Base-by-base conservation (phyloP, 2,888 invertebrate species). In the Drosophila meridionalis region DNA sequence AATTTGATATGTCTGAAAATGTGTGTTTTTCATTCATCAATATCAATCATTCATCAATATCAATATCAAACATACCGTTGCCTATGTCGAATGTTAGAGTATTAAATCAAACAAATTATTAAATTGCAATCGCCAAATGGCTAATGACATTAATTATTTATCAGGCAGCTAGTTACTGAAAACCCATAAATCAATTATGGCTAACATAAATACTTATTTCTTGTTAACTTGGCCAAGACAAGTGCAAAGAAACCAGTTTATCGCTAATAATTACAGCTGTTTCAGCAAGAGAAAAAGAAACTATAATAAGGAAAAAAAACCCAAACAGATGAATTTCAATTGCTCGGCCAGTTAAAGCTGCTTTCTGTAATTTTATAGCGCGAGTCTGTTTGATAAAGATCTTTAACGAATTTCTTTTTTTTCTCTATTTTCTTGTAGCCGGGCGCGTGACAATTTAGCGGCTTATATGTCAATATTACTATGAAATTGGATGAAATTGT, bases 401-500 rank as follows among this genome's bases (percentile, higher is more conserved):
- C 28, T 58, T 34, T 59, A 42, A 52, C 2, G 32, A 36, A 2
- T 32, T 26, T n/a, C 20, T 20, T 20, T 20, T 20, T 20, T 20
- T 20, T 20, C 1, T 57, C 20, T n/a, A n/a, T 40, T 47, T 47
- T 28, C 3, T 2, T 60, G 63, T 60, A 53, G 57, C 74, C 71
- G 77, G 65, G 74, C 76, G 77, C 76, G 72, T 75, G 74, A 56
- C 69, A 74, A 76, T 78, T 83, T 68, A 73, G 80, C 73, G 82
- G 78, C 58, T 76, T 90, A 63, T 85, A 90, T 90, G 90, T 88
- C 69, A 88, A 57, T 80, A 67, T 76, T 91, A 93, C 80, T 92
- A 93, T 93, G 93, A 93, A 92, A 92, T 92, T 93, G 88, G 93
- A 93, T 93, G 93, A 93, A 92, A 91, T 93, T 83, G 93, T 93